Percentiles rank a stretch among this genome's conserved stretches.
phyloP scores from a whole-genome alignment of 53 echinoderm and acorn worm species.

The Antedon mediterranea region DNA sequence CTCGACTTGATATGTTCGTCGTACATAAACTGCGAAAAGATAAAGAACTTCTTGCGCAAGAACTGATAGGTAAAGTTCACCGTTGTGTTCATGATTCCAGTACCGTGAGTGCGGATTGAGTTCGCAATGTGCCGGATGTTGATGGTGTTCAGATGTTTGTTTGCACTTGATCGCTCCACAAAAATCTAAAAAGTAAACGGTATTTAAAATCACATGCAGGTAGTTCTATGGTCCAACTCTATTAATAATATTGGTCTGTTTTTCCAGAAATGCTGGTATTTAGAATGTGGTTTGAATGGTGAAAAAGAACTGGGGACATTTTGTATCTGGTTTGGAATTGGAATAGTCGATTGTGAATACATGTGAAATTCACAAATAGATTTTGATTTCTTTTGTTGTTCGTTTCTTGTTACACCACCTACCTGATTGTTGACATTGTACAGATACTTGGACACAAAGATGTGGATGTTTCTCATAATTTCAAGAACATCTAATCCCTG shows the following conservation, averaged over 20 bases:
- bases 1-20: slow-evolving; percentile 99
- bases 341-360: too few species aligned
- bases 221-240: too few species aligned
- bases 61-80: slow-evolving; percentile 99
- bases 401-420: neutral
- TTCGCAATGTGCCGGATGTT: slow-evolving; percentile 97
- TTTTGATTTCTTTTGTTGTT: too few species aligned
- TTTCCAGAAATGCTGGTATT: too few species aligned
- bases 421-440: slow-evolving; percentile 99
- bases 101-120: slow-evolving; percentile 95
- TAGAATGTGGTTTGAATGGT: too few species aligned
- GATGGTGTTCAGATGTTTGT: slow-evolving; percentile 99
- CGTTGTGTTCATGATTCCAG: slow-evolving; percentile 99
- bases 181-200: slow-evolving; percentile 60
- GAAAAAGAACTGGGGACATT: too few species aligned
- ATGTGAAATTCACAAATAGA: too few species aligned
- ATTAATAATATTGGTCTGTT: neutral
- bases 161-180: slow-evolving; percentile 90
- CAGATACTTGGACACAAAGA: slow-evolving; percentile 97
- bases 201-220: neutral
- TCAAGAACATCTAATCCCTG: slow-evolving; percentile 94
- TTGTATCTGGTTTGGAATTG: too few species aligned
- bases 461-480: slow-evolving; percentile 96
- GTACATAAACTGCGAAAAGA: slow-evolving; percentile 99
- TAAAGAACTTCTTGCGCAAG: slow-evolving; percentile 96